phyloP scores from a whole-genome alignment of 2,113 vertebrate genomes.

The Melanotaenia duboulayi region DNA sequence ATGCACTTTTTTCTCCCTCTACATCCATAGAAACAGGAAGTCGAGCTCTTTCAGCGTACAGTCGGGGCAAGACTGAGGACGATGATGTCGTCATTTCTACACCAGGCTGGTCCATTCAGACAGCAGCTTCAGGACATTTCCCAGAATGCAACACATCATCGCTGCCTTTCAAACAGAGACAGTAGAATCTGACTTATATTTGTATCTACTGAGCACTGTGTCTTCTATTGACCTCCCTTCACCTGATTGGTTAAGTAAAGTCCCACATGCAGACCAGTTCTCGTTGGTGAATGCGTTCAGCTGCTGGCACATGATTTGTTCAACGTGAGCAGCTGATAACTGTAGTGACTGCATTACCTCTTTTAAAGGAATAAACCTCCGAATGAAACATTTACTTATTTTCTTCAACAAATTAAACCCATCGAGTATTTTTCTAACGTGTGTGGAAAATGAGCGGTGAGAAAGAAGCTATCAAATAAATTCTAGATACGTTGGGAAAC shows the following conservation, averaged over 20 bases:
- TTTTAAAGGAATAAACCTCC: neutral
- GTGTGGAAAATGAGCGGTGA: no score
- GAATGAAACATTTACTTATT: neutral
- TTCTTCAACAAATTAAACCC: neutral
- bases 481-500: no score
- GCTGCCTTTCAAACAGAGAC: constrained; percentile 30
- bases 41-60: constrained; percentile 82
- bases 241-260: constrained; percentile 70
- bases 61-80: constrained; percentile 76
- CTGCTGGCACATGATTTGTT: neutral
- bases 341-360: no score
- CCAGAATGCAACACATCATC: constrained; percentile 36
- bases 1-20: neutral
- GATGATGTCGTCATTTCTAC: constrained; percentile 39
- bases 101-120: constrained; percentile 26
- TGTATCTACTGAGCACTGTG: constrained; percentile 57
- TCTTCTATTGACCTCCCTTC: constrained; percentile 58
- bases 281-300: constrained; percentile 27
- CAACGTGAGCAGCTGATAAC: neutral
- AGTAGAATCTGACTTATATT: constrained; percentile 14
- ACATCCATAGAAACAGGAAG: constrained; percentile 76
- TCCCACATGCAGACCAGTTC: constrained; percentile 51
- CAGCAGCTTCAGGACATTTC: constrained; percentile 29
- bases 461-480: no score
- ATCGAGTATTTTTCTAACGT: no score